These are phyloP conservation scores for Endomychus coccineus DNA, from an alignment of 2,888 invertebrate genomes.

Conservation along the genomic window DNA sequence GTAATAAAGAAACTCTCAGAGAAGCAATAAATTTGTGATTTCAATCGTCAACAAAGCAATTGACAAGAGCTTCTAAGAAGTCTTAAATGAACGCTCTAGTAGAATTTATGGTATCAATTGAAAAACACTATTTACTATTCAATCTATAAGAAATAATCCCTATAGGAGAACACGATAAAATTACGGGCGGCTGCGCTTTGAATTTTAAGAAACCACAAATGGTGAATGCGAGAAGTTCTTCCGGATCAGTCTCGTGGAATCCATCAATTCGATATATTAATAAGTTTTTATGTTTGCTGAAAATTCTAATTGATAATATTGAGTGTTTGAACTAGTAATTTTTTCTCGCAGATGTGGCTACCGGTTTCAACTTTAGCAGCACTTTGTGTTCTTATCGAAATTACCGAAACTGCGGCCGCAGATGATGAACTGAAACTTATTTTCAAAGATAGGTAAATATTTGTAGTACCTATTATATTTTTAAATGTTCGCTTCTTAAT, in stretches of 20 bases:
- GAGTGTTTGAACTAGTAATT: constrained; percentile 6
- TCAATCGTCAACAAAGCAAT: constrained; percentile 22
- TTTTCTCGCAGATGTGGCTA: constrained; percentile 28
- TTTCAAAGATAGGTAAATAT: constrained; percentile 46
- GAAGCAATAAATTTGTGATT: constrained; percentile 25
- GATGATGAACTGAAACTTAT: constrained; percentile 46
- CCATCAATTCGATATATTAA: constrained; percentile 10
- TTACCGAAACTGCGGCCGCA: constrained; percentile 29
- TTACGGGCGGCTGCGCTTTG: too few relatives aligned
- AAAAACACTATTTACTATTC: constrained; percentile 37
- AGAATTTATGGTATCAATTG: constrained; percentile 38
- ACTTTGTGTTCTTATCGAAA: constrained; percentile 37
- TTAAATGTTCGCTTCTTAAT: too few relatives aligned
- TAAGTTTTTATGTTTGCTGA: neutral
- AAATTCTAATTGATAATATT: constrained; percentile 5
- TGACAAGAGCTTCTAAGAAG: constrained; percentile 21
- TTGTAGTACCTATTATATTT: too few relatives aligned
- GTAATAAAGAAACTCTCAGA: constrained; percentile 15
- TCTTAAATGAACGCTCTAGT: constrained; percentile 30
- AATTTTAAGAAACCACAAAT: too few relatives aligned
- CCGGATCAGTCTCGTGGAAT: constrained; percentile 7
- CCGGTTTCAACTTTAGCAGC: constrained; percentile 37
- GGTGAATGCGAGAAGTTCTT: too few relatives aligned
- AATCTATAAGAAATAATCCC: constrained; percentile 34
- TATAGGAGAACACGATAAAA: constrained; percentile 18